Evolutionary conservation across 2,113 vertebrate species (phyloP).

Genomic region (Indri indri): DNA sequence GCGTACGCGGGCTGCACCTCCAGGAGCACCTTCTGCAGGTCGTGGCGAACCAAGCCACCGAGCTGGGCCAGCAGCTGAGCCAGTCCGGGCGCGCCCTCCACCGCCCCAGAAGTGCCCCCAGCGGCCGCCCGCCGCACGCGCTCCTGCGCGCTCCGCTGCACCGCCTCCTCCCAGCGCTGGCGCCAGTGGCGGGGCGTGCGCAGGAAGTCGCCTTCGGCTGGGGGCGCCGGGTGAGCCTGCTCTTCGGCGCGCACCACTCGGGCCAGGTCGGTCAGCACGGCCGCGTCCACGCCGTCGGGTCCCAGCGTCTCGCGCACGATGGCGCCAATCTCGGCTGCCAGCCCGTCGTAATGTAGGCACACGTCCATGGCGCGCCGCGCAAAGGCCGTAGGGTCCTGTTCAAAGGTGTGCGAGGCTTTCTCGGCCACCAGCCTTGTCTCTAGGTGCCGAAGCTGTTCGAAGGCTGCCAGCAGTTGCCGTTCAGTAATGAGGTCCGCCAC

Average conservation of each 20-base stretch:
- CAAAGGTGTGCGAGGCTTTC: conserved; percentile 61
- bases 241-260: conserved; percentile 81
- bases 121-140: conserved; percentile 61
- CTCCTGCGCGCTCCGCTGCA: conserved; percentile 67
- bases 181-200: conserved; percentile 83
- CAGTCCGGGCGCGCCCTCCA: conserved; percentile 56
- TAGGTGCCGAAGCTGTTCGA: conserved; percentile 77
- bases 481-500: conserved; percentile 85
- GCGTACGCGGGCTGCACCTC: conserved; percentile 81
- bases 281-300: conserved; percentile 43
- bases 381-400: conserved; percentile 73
- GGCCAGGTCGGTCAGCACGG: conserved; percentile 70
- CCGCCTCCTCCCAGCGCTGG: conserved; percentile 77
- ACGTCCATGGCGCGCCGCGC: conserved; percentile 81
- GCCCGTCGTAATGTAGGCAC: conserved; percentile 82
- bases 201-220: conserved; percentile 62
- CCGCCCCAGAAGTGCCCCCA: not conserved
- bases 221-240: conserved; percentile 67
- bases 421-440: conserved; percentile 77
- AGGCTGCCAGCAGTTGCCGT: conserved; percentile 81
- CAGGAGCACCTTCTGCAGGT: conserved; percentile 81
- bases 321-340: conserved; percentile 61
- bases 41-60: conserved; percentile 61
- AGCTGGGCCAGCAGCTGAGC: conserved; percentile 76
- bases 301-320: conserved; percentile 81